A percentile compares a stretch with the other conserved stretches of the same genome.
These are phyloP conservation scores for Sebastes flavidus DNA, from an alignment of 2,797 vertebrate genomes.

Conservation along the genomic window DNA sequence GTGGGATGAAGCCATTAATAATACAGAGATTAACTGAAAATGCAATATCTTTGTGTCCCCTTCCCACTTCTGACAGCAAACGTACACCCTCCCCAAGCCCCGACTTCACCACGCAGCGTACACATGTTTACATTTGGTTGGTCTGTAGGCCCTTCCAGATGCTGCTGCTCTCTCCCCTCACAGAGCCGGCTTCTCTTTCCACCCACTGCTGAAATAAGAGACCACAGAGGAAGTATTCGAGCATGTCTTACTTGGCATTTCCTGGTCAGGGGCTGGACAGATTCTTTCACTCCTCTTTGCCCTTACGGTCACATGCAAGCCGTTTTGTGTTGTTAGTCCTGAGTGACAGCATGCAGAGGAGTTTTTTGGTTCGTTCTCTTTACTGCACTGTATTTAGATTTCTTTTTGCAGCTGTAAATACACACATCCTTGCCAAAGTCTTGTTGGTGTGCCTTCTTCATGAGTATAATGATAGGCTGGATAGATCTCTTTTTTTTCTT, in stretches of 20 bases:
- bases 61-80: not conserved
- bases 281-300: constrained; percentile 57
- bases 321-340: constrained; percentile 3
- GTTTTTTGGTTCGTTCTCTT: constrained; percentile 31
- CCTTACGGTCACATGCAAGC: constrained; percentile 34
- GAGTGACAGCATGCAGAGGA: not conserved
- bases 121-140: constrained; percentile 54
- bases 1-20: not conserved
- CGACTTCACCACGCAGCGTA: constrained; percentile 17
- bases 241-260: constrained; percentile 76
- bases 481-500: constrained; percentile 38
- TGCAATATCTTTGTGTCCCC: not conserved
- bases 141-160: constrained; percentile 62
- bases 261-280: constrained; percentile 61
- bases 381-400: constrained; percentile 57
- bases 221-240: constrained; percentile 70
- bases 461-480: constrained; percentile 64
- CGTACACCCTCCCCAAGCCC: not conserved
- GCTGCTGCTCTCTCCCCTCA: constrained; percentile 44
- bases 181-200: constrained; percentile 55
- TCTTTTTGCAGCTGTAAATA: constrained; percentile 66
- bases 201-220: constrained; percentile 64
- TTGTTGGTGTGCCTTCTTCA: constrained; percentile 56
- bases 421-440: constrained; percentile 63
- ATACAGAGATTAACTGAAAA: not conserved